A percentile compares a stretch with the other conserved stretches of the same genome.
Conservation (phyloP, 2,888 invertebrate genomes). For the Caenorhabditis virilis region DNA sequence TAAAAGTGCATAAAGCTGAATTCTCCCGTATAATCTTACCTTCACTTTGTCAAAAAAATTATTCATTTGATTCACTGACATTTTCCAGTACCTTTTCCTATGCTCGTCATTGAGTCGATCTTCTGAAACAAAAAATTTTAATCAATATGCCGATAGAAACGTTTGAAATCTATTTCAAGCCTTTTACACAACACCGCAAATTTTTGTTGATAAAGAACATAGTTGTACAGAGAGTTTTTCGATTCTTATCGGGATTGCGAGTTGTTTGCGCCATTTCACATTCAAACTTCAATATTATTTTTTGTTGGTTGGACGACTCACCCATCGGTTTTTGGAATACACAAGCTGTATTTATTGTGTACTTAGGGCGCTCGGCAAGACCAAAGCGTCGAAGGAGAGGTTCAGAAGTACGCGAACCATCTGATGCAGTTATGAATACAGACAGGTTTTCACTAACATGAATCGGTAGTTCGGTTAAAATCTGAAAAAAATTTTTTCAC, state of each 20-base stretch:
- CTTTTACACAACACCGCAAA: too few relatives aligned
- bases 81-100: constrained; percentile 44
- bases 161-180: too few relatives aligned
- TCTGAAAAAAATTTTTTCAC: constrained; percentile 4
- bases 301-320: too few relatives aligned
- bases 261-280: too few relatives aligned
- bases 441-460: constrained; percentile 35
- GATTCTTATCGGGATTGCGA: too few relatives aligned
- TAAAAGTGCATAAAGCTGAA: too few relatives aligned
- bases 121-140: constrained; percentile 28
- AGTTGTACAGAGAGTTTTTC: too few relatives aligned
- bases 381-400: constrained; percentile 27
- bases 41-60: constrained; percentile 32
- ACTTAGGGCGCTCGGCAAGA: constrained; percentile 29
- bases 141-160: background rate
- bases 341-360: constrained; percentile 41
- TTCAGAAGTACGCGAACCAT: constrained; percentile 32
- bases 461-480: constrained; percentile 22
- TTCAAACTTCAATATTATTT: too few relatives aligned
- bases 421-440: constrained; percentile 44
- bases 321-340: constrained; percentile 40
- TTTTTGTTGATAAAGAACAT: too few relatives aligned
- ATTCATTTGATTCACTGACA: constrained; percentile 43
- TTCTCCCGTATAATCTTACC: constrained; percentile 10
- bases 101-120: constrained; percentile 45